Base-by-base conservation (phyloP, 2,797 vertebrate genomes). In the Sebastes elongatus region DNA sequence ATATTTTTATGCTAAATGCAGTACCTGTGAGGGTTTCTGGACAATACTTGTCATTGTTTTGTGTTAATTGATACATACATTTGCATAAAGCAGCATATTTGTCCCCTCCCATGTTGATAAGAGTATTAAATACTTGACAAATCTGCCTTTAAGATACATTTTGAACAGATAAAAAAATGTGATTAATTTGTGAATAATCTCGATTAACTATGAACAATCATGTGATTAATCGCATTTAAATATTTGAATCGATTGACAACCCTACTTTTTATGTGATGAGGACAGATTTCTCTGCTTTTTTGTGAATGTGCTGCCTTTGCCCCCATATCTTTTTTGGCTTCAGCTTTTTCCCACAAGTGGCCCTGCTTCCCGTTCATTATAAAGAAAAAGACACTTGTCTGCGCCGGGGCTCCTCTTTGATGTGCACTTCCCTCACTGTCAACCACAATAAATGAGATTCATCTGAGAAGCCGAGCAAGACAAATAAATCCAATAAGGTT, bases 401-500 rank as follows among this genome's bases (percentile, higher is more conserved):
- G 72, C 38, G 56, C 62, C 2, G 60, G 74, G 46, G 77, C 76
- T 85, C 66, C 66, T 83, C 81, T 93, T 91, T 93, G 89, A 93
- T 94, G 88, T 91, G 73, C 81, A 79, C 80, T 86, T 89, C 86
- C 88, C 78, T 80, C 5, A 69, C 90, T 94, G 93, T 94, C 93
- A 90, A 68, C 81, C 84, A 63, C 89, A 89, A 92, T 93, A 93
- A 93, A 96, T 94, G 90, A 94, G 93, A 94, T 95, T 95, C 90
- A 94, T 94, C 93, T 83, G 87, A 92, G 91, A 86, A 89, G 86
- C 83, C 20, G 89, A 92, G 89, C 89, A 91, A 92, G 89, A 93
- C 93, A 95, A 95, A 95, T 95, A 90, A 94, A 95, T 95, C 93
- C 94, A 94, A 94, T 95, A 93, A 94, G 88, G 90, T 93, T 94